Percentiles rank a stretch among this genome's conserved stretches.
Conservation (phyloP, 37 sponge, comb jelly and placozoan species). For the Beroe ovata region DNA sequence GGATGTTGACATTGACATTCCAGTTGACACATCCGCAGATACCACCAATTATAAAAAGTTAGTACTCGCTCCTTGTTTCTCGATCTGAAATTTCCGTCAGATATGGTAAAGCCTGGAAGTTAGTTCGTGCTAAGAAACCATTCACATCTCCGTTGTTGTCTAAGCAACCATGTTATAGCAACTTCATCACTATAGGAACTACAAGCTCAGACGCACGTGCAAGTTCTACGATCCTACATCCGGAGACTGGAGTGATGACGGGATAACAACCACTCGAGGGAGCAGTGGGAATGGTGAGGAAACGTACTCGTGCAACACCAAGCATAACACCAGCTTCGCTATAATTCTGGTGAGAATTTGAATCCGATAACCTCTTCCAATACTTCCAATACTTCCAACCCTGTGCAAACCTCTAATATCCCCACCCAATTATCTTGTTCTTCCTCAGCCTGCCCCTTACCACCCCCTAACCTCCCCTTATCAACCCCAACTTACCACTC, state of each 20-base stretch:
- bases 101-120: not conserved
- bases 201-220: not conserved
- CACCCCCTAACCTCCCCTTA: too few relatives aligned
- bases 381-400: too few relatives aligned
- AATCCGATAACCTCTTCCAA: too few relatives aligned
- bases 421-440: too few relatives aligned
- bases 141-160: too few relatives aligned
- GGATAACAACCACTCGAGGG: not conserved
- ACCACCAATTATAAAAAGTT: not conserved
- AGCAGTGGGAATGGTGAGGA: not conserved
- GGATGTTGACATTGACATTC: constrained; percentile 26
- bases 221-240: constrained; percentile 4
- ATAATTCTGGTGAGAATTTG: constrained; percentile 63
- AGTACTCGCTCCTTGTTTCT: not conserved
- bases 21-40: constrained; percentile 25
- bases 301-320: not conserved
- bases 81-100: not conserved
- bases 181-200: too few relatives aligned
- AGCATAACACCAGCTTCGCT: constrained; percentile 56
- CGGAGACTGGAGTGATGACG: not conserved
- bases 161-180: too few relatives aligned
- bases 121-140: too few relatives aligned
- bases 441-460: too few relatives aligned
- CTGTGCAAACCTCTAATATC: too few relatives aligned
- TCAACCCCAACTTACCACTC: too few relatives aligned